Evolutionary conservation across 1,140 invertebrate genomes (phyloP).

Genomic region (Drosophila neocordata): DNA sequence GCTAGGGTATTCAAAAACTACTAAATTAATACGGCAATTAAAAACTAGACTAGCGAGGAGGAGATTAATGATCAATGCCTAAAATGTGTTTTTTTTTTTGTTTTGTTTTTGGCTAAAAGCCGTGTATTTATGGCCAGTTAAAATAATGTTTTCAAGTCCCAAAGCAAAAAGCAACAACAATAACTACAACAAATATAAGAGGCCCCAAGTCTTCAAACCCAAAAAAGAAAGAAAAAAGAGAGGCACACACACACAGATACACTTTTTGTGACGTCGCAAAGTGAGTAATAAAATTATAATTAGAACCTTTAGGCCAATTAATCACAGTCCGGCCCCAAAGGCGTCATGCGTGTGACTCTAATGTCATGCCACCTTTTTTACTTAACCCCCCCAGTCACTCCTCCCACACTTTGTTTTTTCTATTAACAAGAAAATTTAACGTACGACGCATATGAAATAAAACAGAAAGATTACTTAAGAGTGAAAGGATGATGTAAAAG

Average conservation of each 20-base stretch:
- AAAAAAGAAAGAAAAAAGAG: no score
- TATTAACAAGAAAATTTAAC: no score
- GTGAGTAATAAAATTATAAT: not conserved
- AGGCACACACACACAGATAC: no score
- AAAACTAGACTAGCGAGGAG: constrained; percentile 13
- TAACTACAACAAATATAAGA: no score
- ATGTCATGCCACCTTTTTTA: no score
- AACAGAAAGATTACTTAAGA: not conserved
- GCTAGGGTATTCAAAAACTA: not conserved
- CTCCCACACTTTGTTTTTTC: no score
- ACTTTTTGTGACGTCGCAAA: not conserved
- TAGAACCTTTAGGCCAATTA: constrained; percentile 29
- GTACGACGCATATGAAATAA: no score
- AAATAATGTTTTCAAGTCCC: not conserved
- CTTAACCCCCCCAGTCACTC: no score
- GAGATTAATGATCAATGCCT: constrained; percentile 42
- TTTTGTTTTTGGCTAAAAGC: constrained; percentile 2
- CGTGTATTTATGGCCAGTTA: constrained; percentile 2
- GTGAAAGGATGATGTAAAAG: not conserved
- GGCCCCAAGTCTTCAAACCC: no score
- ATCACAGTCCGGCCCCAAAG: constrained; percentile 21
- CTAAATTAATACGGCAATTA: constrained; percentile 20
- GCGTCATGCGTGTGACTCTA: no score
- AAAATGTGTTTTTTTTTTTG: not conserved
- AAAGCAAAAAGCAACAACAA: no score